These are phyloP conservation scores for Cantharis rufa DNA, from an alignment of 2,888 invertebrate genomes.

Conservation along the genomic window DNA sequence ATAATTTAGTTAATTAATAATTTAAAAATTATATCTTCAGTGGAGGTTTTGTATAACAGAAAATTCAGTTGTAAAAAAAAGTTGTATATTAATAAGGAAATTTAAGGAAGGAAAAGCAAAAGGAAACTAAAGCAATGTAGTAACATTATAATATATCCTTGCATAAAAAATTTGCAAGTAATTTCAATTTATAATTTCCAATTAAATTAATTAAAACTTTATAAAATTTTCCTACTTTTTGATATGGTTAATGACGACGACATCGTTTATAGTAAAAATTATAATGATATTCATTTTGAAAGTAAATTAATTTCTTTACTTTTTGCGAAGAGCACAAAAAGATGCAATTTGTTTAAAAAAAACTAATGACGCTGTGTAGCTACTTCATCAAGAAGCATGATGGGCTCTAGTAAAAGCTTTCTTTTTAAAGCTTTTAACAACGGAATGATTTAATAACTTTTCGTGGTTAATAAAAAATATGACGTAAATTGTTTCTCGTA, in stretches of 20 bases:
- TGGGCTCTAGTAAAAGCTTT: neutral
- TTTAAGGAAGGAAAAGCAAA: neutral
- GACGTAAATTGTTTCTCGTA: neutral
- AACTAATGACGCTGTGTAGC: neutral
- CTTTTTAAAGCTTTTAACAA: neutral
- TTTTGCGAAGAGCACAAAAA: neutral
- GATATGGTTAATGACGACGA: neutral
- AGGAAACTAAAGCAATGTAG: neutral
- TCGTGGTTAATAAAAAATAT: neutral
- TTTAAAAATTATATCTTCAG: too few species aligned
- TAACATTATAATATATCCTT: neutral
- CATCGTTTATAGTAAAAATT: neutral
- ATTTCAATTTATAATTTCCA: neutral
- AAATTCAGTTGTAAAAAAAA: neutral
- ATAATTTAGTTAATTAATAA: too few species aligned
- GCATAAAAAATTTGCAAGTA: neutral
- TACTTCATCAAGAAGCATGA: neutral
- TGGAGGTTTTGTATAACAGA: too few species aligned
- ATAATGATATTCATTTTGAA: neutral
- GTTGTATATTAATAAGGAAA: neutral
- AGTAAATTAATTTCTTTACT: neutral
- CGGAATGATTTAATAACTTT: conserved; percentile 1
- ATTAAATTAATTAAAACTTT: neutral
- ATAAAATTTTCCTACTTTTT: neutral
- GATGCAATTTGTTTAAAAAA: neutral